Percentiles rank a stretch among this genome's conserved stretches.
Conservation (phyloP, 1,140 invertebrate species). For the Drosophila arawakana region DNA sequence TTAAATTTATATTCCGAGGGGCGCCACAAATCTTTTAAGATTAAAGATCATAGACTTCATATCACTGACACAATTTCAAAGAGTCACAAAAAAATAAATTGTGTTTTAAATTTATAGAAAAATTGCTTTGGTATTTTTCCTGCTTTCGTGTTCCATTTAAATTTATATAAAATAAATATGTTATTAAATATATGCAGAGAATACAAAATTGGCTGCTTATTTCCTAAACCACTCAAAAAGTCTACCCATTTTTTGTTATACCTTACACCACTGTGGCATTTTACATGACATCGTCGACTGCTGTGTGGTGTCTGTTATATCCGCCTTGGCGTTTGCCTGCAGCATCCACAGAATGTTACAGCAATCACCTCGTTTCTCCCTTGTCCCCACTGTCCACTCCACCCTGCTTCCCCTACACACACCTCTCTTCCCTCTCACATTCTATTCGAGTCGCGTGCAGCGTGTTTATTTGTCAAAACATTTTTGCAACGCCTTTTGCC, state of each 20-base stretch:
- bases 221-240: neutral
- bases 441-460: conserved; percentile 68
- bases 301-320: conserved; percentile 34
- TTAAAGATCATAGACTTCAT: too few species aligned
- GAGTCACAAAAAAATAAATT: too few species aligned
- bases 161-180: too few species aligned
- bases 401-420: neutral
- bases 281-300: conserved; percentile 19
- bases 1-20: neutral
- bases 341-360: conserved; percentile 38
- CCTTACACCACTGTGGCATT: conserved; percentile 46
- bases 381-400: neutral
- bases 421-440: neutral
- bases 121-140: neutral
- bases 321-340: conserved; percentile 45
- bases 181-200: too few species aligned
- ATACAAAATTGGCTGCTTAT: too few species aligned
- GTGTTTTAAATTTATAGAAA: too few species aligned
- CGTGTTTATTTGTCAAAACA: conserved; percentile 80
- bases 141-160: too few species aligned
- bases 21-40: too few species aligned
- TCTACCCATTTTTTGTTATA: neutral
- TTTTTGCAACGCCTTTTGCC: conserved; percentile 56
- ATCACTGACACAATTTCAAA: too few species aligned
- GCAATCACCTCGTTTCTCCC: conserved; percentile 2